Conservation (phyloP, 2,113 vertebrate species). For the Poeciliopsis occidentalis region DNA sequence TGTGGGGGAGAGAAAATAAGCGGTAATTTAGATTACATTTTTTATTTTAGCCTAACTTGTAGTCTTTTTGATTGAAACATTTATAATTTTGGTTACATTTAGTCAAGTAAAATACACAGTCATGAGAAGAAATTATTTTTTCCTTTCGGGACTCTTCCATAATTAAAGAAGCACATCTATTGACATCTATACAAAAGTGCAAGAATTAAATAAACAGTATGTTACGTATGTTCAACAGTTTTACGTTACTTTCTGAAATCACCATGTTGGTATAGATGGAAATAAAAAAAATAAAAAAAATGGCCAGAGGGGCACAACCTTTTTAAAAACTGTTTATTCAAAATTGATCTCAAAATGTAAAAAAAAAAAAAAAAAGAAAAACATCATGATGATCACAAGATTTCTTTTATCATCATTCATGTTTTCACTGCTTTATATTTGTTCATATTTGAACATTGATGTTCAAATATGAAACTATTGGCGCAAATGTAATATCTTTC, state of each 20-base stretch:
- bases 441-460: no score
- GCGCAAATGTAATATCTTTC: no score
- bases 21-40: not conserved
- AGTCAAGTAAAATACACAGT: not conserved
- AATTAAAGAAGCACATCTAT: not conserved
- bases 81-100: not conserved
- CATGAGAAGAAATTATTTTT: not conserved
- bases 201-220: not conserved
- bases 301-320: not conserved
- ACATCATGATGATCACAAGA: no score
- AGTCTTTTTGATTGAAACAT: not conserved
- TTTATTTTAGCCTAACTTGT: not conserved
- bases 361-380: no score
- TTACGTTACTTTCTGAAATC: not conserved
- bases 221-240: not conserved
- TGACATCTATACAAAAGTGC: not conserved
- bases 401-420: no score
- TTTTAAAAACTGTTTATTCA: not conserved
- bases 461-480: no score
- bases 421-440: no score
- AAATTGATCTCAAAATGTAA: no score
- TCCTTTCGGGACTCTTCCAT: not conserved
- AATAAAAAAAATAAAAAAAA: not conserved
- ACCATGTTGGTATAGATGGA: not conserved
- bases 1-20: constrained; percentile 17